These are phyloP conservation scores for Listronotus oregonensis DNA, from an alignment of 1,140 invertebrate genomes.

Conservation along the genomic window DNA sequence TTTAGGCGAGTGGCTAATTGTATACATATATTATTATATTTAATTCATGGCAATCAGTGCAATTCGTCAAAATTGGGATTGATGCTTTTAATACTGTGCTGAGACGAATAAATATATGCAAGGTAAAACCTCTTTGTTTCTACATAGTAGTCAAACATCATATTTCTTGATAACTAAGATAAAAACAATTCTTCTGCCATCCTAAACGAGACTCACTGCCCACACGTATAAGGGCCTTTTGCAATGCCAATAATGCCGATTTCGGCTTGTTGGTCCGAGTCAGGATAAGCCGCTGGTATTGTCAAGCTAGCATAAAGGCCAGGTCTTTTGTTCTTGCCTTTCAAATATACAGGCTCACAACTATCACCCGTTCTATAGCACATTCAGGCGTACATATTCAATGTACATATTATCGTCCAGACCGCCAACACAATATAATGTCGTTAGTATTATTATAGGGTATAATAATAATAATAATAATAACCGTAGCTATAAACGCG, in stretches of 20 bases:
- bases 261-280: slow-evolving; percentile 29
- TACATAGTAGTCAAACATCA: no score
- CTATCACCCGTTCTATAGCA: slow-evolving; percentile 16
- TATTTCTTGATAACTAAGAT: no score
- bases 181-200: no score
- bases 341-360: slow-evolving; percentile 21
- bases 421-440: slow-evolving; percentile 34
- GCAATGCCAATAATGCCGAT: slow-evolving; percentile 32
- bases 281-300: slow-evolving; percentile 26
- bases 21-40: no score
- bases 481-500: slow-evolving; percentile 53
- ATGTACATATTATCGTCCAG: slow-evolving; percentile 25
- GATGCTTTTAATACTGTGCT: no score
- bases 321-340: slow-evolving; percentile 20
- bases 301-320: slow-evolving; percentile 24
- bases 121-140: no score
- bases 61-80: no score
- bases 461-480: slow-evolving; percentile 52
- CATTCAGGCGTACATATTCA: slow-evolving; percentile 25
- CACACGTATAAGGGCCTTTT: not conserved
- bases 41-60: no score
- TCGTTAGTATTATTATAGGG: slow-evolving; percentile 50
- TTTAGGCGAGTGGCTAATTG: no score
- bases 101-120: no score
- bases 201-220: no score